A percentile compares a stretch with the other conserved stretches of the same genome.
These are phyloP conservation scores for Drosophila chauvacae DNA, from an alignment of 1,140 invertebrate species.

Conservation along the genomic window DNA sequence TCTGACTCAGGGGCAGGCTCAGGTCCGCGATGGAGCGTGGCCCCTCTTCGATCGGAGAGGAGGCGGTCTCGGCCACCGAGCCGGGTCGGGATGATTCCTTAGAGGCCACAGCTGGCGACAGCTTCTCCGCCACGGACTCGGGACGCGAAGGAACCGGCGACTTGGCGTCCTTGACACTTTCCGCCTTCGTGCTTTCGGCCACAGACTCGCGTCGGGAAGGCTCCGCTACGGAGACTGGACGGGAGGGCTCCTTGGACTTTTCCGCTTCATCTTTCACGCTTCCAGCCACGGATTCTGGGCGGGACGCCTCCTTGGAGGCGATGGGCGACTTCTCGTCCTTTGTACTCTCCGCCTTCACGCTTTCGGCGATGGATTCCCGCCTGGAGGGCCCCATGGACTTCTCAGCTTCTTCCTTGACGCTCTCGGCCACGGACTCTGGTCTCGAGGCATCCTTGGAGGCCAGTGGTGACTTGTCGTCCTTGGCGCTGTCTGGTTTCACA, in stretches of 20 bases:
- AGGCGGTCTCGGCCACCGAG: constrained; percentile 59
- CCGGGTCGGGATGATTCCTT: constrained; percentile 48
- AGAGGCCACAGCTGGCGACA: constrained; percentile 7
- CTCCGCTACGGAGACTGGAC: constrained; percentile 13
- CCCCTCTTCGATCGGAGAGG: constrained; percentile 70
- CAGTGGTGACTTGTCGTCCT: constrained; percentile 18
- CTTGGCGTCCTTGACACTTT: constrained; percentile 3
- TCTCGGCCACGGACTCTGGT: constrained; percentile 44
- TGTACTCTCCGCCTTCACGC: constrained; percentile 14
- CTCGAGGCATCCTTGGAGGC: too few relatives aligned
- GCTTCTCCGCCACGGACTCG: constrained; percentile 21
- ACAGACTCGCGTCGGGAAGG: constrained; percentile 31
- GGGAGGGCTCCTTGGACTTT: constrained; percentile 15
- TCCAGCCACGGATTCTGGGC: constrained; percentile 50
- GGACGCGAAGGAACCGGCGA: constrained; percentile 10
- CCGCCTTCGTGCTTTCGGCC: constrained; percentile 11
- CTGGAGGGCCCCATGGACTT: constrained; percentile 5
- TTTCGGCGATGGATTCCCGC: constrained; percentile 38
- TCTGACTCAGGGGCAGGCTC: constrained; percentile 15
- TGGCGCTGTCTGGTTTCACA: constrained; percentile 5
- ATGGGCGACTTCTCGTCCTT: constrained; percentile 12
- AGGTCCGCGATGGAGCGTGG: constrained; percentile 31
- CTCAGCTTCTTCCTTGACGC: constrained; percentile 5
- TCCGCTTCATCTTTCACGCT: constrained; percentile 34
- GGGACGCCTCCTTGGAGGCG: constrained; percentile 42